Evolutionary conservation across 2,113 vertebrate genomes (phyloP), one percentile per base, ranked within the genome.

Genomic region (Cinclus mexicanus): DNA sequence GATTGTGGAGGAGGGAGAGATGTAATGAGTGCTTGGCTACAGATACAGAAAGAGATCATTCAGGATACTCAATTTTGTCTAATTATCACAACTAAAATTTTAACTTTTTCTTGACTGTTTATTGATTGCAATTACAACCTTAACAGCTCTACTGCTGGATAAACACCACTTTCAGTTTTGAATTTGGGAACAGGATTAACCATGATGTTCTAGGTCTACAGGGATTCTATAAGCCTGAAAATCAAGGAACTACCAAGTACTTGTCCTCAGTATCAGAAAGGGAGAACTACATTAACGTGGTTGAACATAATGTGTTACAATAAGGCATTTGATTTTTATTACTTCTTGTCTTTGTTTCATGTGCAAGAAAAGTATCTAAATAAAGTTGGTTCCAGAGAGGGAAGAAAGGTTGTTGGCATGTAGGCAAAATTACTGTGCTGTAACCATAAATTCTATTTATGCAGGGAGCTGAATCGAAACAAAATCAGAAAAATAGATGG

Each of bases 391-490:
- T 87, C 44, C 12, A 52, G 35, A 76, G 42, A 61, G 22, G 28
- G n/a, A 69, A 67, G 71, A 74, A 86, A 60, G 23, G 7, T 67
- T 88, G 52, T 55, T 93, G 56, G 17, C 31, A 46, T 71, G 15
- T 47, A 24, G 47, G 47, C 75, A 72, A 86, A 69, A 47, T 76
- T 68, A 61, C 25, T 53, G 15, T 82, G 18, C 56, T 95, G 44
- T 96, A 89, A 95, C 87, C 77, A 14, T 91, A 56, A 71, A 68
- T 64, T 93, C 56, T 91, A 3, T 85, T 87, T 72, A 86, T 76
- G 53, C 97, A 99, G 99, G 63, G 99, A 99, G 49, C 96, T 99
- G 95, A 99, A 98, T 97, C 98, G 99, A 89, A 99, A 99, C 96
- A 99, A 98, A 44, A 98, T 99, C n/a, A 99, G 97, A 90, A 98